Evolutionary conservation across 2,888 invertebrate genomes (phyloP), one percentile per base, ranked within the genome.

Genomic region (Synanthedon myopaeformis): DNA sequence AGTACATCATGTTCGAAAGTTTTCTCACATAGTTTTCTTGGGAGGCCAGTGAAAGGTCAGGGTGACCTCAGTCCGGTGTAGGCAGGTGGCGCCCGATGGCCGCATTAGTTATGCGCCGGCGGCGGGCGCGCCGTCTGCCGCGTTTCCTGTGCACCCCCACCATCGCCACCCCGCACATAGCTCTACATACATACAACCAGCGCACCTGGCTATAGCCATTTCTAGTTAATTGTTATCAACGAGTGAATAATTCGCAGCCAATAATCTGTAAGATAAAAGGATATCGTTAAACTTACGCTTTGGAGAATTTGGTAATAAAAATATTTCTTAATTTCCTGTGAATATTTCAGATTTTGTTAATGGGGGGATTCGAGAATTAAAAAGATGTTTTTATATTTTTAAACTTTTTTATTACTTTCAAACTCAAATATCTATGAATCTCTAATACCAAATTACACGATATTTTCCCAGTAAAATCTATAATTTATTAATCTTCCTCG

Each of bases 51-150:
- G 63, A 67, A 69, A 70, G 71, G 67, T 70, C 67, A 63, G 62
- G 57, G 63, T 62, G 70, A 66, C 65, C 67, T 64, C 64, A 61
- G 51, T 51, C 51, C 51, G 51, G 41, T 41, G 12, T 45, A 53
- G 58, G 61, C 70, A 69, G 74, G 72, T 75, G 77, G 72, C 72
- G 72, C 70, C 70, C 60, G 63, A 61, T 56, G 49, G 42, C 28
- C 59, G 63, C 70, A 77, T 76, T 76, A 76, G 69, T 64, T 69
- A 76, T 76, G 75, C 78, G 74, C 63, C 70, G 67, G 69, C 67
- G 68, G 65, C 74, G 67, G 66, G 67, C 61, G 62, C 63, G 72
- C 72, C 70, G 78, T 79, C 79, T 79, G 76, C 71, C 60, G 61
- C 65, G 72, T 69, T 79, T 79, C 79, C 79, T 74, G 77, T 70